phyloP scores from a whole-genome alignment of 1,140 invertebrate genomes.

The Ceratoteleas bidentatus region DNA sequence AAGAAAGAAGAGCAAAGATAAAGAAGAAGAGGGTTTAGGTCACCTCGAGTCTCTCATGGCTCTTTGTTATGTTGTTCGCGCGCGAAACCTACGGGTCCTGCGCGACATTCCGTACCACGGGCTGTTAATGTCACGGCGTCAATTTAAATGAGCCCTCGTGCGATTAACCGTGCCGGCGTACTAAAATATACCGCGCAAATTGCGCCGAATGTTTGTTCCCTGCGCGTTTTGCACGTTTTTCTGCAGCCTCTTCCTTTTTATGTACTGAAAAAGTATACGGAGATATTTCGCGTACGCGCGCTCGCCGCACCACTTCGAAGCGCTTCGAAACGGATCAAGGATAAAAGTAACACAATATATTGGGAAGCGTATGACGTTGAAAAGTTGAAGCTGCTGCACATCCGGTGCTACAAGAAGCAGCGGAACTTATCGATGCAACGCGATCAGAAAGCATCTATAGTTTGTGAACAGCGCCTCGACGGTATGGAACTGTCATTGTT shows the following conservation, averaged over 20 bases:
- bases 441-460: constrained; percentile 54
- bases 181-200: constrained; percentile 43
- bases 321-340: constrained; percentile 54
- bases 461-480: constrained; percentile 48
- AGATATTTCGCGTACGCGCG: constrained; percentile 41
- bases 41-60: constrained; percentile 29
- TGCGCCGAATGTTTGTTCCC: constrained; percentile 23
- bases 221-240: neutral
- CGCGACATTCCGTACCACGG: constrained; percentile 31
- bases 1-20: neutral
- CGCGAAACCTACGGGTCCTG: neutral
- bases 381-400: constrained; percentile 63
- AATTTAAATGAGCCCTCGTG: constrained; percentile 26
- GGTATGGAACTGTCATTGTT: constrained; percentile 32
- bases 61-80: constrained; percentile 18
- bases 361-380: constrained; percentile 64
- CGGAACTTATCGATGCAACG: constrained; percentile 58
- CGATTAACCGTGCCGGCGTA: constrained; percentile 20
- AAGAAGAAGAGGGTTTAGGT: constrained; percentile 26
- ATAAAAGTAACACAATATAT: constrained; percentile 66
- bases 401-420: constrained; percentile 59
- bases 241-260: constrained; percentile 1
- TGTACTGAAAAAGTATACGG: constrained; percentile 24
- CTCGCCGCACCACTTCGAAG: constrained; percentile 11
- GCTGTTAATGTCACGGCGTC: constrained; percentile 24